phyloP scores from a whole-genome alignment of 2,797 vertebrate genomes.

The Centropyge bicolor region DNA sequence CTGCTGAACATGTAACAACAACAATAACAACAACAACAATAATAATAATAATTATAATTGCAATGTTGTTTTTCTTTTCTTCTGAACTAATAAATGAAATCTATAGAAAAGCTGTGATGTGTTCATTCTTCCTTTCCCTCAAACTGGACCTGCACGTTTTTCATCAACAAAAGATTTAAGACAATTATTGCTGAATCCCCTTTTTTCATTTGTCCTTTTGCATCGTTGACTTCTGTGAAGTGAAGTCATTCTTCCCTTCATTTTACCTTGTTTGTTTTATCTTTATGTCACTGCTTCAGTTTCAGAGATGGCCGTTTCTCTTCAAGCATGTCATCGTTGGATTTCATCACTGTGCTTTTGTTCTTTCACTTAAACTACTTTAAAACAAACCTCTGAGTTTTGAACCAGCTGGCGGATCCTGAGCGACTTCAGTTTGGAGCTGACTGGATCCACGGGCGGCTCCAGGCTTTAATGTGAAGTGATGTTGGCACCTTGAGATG shows the following conservation, averaged over 20 bases:
- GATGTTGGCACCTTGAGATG: constrained; percentile 10
- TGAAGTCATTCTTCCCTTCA: neutral
- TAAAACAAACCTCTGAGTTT: neutral
- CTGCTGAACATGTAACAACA: too few species aligned
- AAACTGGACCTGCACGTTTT: too few species aligned
- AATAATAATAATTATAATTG: too few species aligned
- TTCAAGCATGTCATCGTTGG: neutral
- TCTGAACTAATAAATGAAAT: too few species aligned
- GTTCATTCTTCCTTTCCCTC: too few species aligned
- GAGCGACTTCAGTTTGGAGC: neutral
- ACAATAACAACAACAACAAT: too few species aligned
- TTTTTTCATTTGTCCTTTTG: neutral
- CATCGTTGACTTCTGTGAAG: neutral
- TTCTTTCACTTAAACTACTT: neutral
- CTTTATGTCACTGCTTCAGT: neutral
- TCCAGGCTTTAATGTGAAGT: neutral
- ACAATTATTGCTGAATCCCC: neutral
- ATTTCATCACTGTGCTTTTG: constrained; percentile 16
- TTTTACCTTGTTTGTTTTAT: neutral
- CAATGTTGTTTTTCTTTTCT: too few species aligned
- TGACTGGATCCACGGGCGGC: neutral
- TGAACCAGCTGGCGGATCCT: neutral
- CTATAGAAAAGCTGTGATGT: too few species aligned
- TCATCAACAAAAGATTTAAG: too few species aligned
- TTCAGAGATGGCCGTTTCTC: neutral